A percentile compares a stretch with the other conserved stretches of the same genome.
Conservation (phyloP, 2,888 invertebrate genomes). For the Sarcophaga variegata region DNA sequence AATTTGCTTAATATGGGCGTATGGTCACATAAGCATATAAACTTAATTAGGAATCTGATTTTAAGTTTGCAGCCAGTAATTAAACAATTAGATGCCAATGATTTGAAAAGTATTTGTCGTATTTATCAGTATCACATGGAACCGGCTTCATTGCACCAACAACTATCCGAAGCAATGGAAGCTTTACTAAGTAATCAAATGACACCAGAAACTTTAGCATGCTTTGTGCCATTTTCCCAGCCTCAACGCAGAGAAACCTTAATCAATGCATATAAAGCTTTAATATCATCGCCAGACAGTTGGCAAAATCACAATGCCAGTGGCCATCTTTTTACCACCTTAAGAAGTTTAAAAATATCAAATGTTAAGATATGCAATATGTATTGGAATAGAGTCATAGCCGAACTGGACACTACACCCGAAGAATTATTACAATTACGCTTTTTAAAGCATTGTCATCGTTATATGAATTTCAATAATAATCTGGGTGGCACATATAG, state of each 20-base stretch:
- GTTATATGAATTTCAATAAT: constrained; percentile 84
- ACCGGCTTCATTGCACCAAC: constrained; percentile 82
- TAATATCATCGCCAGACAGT: constrained; percentile 73
- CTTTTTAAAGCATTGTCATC: constrained; percentile 81
- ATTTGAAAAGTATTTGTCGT: constrained; percentile 81
- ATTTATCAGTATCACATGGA: constrained; percentile 83
- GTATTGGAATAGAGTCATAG: constrained; percentile 82
- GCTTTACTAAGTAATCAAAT: constrained; percentile 77
- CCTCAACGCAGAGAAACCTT: constrained; percentile 81
- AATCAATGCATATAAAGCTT: constrained; percentile 78
- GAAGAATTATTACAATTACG: constrained; percentile 73
- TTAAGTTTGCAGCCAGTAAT: constrained; percentile 79
- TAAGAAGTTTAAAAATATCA: constrained; percentile 82
- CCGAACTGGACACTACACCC: constrained; percentile 75
- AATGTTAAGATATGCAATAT: constrained; percentile 81
- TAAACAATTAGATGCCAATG: constrained; percentile 78
- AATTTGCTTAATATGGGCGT: constrained; percentile 82
- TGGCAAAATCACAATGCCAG: constrained; percentile 76
- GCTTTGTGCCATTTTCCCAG: constrained; percentile 81
- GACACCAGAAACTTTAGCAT: constrained; percentile 81
- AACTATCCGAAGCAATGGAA: constrained; percentile 81
- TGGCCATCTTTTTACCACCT: constrained; percentile 80
- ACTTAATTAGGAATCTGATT: constrained; percentile 80
- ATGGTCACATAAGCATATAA: constrained; percentile 81
- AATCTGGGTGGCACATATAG: constrained; percentile 83